Percentiles rank a stretch among this genome's conserved stretches.
Evolutionary conservation across 2,113 vertebrate genomes (phyloP).

Genomic region (Proterorhinus semilunaris): DNA sequence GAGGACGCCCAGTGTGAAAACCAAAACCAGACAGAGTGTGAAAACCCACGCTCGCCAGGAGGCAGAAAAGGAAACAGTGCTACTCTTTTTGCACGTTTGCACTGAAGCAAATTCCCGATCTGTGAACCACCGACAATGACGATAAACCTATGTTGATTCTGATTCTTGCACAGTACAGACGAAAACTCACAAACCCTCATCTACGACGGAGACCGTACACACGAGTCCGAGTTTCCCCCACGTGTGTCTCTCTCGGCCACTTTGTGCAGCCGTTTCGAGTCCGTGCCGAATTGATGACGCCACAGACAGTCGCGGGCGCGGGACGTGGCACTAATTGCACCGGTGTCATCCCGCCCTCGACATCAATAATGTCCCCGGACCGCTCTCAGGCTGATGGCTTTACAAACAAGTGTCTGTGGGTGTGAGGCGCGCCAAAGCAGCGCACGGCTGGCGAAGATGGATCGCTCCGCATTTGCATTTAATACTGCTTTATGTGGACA

Average conservation of each 20-base stretch:
- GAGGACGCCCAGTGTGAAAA: too few species aligned
- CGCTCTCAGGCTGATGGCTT: constrained; percentile 36
- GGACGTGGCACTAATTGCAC: constrained; percentile 58
- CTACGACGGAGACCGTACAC: too few species aligned
- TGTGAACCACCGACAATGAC: too few species aligned
- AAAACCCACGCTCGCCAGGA: too few species aligned
- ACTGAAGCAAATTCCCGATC: too few species aligned
- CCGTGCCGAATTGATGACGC: constrained; percentile 50
- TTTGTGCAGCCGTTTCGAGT: constrained; percentile 20
- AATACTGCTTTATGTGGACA: constrained; percentile 47
- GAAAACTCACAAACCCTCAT: too few species aligned
- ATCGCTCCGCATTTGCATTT: constrained; percentile 53
- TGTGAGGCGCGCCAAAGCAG: constrained; percentile 12
- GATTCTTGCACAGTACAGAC: too few species aligned
- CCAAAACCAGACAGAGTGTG: too few species aligned
- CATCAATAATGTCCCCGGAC: constrained; percentile 67
- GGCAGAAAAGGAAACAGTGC: too few species aligned
- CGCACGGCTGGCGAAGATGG: constrained; percentile 39
- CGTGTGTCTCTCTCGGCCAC: not conserved
- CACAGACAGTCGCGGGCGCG: constrained; percentile 56
- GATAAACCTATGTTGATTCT: too few species aligned
- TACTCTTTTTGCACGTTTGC: too few species aligned
- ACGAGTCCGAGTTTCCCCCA: too few species aligned
- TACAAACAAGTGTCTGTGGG: not conserved
- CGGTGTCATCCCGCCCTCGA: constrained; percentile 39